These are phyloP conservation scores for Pantala flavescens DNA, from an alignment of 1,140 invertebrate genomes.

Conservation along the genomic window DNA sequence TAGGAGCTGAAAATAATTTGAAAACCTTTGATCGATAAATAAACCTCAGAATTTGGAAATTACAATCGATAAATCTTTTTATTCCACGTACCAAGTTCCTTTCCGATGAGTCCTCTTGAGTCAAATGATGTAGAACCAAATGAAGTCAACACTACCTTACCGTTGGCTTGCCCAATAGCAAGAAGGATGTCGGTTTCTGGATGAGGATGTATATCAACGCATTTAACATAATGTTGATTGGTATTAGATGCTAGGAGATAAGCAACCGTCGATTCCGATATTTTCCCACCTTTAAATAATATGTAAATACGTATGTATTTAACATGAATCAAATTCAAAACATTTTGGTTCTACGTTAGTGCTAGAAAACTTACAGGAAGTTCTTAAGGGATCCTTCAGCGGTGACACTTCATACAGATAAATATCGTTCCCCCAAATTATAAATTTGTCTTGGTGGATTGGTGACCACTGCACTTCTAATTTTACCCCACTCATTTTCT, in stretches of 20 bases:
- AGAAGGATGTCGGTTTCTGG: conserved; percentile 60
- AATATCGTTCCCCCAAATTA: conserved; percentile 78
- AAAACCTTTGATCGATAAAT: neutral
- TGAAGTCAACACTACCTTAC: conserved; percentile 68
- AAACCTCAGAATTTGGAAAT: conserved; percentile 3
- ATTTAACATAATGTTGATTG: conserved; percentile 57
- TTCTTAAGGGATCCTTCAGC: conserved; percentile 44
- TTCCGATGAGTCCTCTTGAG: conserved; percentile 52
- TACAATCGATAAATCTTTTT: neutral
- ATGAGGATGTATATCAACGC: conserved; percentile 66
- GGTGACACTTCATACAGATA: conserved; percentile 64
- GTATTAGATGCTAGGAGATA: conserved; percentile 54
- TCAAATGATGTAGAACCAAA: conserved; percentile 63
- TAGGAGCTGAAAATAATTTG: conserved; percentile 46
- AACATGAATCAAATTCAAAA: neutral
- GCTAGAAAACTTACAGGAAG: conserved; percentile 40
- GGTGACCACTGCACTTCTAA: conserved; percentile 74
- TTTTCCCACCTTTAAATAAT: conserved; percentile 42
- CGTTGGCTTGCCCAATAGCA: conserved; percentile 75
- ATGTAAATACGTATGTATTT: conserved; percentile 21
- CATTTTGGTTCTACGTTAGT: too few species aligned
- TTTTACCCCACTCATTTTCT: conserved; percentile 40
- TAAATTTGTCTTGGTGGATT: conserved; percentile 62
- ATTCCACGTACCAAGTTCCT: conserved; percentile 57
- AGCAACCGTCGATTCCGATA: conserved; percentile 54